Evolutionary conservation across 2,888 invertebrate species (phyloP), one percentile per base, ranked within the genome.

Genomic region (Drosophila paracracens): DNA sequence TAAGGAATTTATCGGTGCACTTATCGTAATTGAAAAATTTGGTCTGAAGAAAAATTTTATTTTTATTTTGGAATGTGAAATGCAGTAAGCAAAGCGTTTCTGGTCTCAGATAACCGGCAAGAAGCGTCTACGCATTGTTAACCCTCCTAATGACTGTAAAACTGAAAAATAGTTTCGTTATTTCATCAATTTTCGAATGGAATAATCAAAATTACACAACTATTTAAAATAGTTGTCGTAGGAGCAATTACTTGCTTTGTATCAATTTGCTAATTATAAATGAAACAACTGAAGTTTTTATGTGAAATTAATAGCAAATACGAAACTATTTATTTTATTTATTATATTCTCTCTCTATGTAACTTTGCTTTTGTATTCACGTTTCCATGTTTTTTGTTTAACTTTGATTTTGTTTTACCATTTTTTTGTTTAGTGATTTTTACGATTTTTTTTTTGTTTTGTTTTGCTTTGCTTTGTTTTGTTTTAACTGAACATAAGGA

Each of bases 221-320:
- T 46, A 7, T 21, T 4, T 10, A 3, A 51, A 31, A 31, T n/a
- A 11, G n/a, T 11, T 51, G 29, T 27, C 11, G 10, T 4, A 25
- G 8, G 29, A 18, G 7, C 18, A 5, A 27, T 31, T 16, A 3
- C 16, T 52, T 21, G 31, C 21, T 52, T 31, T 16, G 1, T 16
- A 18, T 50, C 16, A 18, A 8, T 2, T 27, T 25, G 18, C 35
- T 3, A 2, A 18, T 27, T 51, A 6, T n/a, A 69, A 74, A 65
- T 59, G 52, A 74, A 69, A 73, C 57, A 59, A 54, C n/a, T 13
- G 11, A 29, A 36, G 21, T 43, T 54, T 81, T 81, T 83, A 76
- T 89, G 87, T 89, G 81, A 89, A 90, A 82, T 90, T 82, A 84
- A 83, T 89, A 91, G 90, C 91, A 91, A 92, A 87, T 91, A 89